Base-by-base conservation (phyloP, 2,888 invertebrate genomes). In the Lumbricus terrestris region DNA sequence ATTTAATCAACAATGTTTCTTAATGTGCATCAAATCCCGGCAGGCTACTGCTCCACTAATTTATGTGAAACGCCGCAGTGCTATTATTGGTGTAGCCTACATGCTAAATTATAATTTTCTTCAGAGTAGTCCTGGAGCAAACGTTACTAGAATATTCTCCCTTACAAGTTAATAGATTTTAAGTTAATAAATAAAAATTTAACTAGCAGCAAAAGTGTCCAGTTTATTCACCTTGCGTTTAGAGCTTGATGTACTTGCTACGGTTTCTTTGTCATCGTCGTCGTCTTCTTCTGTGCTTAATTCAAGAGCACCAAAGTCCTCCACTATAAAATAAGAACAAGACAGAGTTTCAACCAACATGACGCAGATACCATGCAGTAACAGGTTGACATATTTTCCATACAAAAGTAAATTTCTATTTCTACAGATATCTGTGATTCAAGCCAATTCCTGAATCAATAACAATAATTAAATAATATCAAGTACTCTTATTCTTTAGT, bases 301-400 rank as follows among this genome's bases (percentile, higher is more conserved):
- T 16, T 85, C 85, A 85, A 85, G 85, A 35, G 34, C 85, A 35
- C 35, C 85, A 35, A 85, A 85, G 37, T 85, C 85, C 37, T 85
- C 85, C 35, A 85, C 85, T 85, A 35, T 35, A 82, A 20, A 37
- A 83, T 35, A 83, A 3, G 3, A n/a, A 69, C 69, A 29, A 69
- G 69, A 69, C 4, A 69, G 29, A 69, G n/a, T 69, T 69, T 69
- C 8, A n/a, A n/a, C 8, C 69, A 69, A 8, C 13, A 13, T 69
- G 69, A n/a, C 8, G 29, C 69, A n/a, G 69, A 2, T 69, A 69
- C n/a, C n/a, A 13, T 69, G 69, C 69, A 69, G 11, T 69, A 69
- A n/a, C 29, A 69, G 69, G 69, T 69, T 69, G 13, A 69, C n/a
- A 69, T 69, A 69, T 5, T 69, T n/a, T n/a, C 47, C 47, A 47